phyloP scores from a whole-genome alignment of 2,113 vertebrate genomes.

The Diadophis punctatus region DNA sequence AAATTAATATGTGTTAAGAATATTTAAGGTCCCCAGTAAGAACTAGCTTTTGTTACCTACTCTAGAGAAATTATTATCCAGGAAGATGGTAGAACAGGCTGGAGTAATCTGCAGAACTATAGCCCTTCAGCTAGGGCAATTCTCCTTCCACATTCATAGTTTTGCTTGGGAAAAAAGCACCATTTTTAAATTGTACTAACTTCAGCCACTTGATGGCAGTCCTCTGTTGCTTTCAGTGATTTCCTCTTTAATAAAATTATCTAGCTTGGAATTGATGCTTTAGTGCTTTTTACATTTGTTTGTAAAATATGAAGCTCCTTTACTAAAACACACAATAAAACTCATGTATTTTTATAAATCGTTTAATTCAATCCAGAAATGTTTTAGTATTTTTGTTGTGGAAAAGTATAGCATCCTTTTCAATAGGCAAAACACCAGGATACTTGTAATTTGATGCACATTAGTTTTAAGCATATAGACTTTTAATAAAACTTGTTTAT shows the following conservation, averaged over 20 bases:
- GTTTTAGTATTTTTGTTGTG: neutral
- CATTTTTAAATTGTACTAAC: fast-evolving
- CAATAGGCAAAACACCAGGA: neutral
- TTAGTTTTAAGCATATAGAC: neutral
- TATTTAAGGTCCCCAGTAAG: neutral
- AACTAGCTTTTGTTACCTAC: neutral
- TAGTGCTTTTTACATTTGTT: neutral
- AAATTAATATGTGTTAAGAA: neutral
- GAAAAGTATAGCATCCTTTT: neutral
- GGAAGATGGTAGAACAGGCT: neutral
- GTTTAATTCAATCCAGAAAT: conserved; percentile 18
- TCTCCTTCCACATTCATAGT: neutral
- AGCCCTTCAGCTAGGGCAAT: neutral
- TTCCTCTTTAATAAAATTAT: neutral
- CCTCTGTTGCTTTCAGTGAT: conserved; percentile 36
- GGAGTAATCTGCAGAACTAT: neutral
- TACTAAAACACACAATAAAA: neutral
- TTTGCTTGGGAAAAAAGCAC: neutral
- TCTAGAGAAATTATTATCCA: neutral
- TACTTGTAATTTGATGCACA: neutral
- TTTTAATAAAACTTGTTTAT: neutral
- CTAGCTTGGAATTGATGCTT: neutral
- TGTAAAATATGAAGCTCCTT: neutral
- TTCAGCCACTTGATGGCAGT: conserved; percentile 63
- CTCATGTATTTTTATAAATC: neutral